A percentile compares a stretch with the other conserved stretches of the same genome.
phyloP scores from a whole-genome alignment of 2,797 vertebrate genomes.

The Sebastes wilsoni region DNA sequence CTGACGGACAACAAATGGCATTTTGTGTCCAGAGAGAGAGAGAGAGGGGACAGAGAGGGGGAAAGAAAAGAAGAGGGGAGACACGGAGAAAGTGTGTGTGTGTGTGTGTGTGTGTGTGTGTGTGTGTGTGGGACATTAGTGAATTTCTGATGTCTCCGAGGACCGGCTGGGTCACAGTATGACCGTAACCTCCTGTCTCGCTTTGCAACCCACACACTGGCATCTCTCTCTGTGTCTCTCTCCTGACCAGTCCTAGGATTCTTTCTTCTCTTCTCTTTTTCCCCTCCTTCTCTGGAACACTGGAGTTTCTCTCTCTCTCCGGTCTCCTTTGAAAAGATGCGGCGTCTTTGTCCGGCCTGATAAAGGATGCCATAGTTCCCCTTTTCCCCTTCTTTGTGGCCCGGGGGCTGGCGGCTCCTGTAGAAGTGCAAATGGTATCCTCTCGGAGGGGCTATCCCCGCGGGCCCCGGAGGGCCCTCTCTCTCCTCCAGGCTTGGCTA shows the following conservation, averaged over 20 bases:
- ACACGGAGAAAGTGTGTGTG: conserved; percentile 3
- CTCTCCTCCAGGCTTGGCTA: conserved; percentile 85
- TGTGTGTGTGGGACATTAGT: conserved; percentile 55
- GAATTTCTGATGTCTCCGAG: conserved; percentile 72
- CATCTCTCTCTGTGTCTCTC: conserved; percentile 71
- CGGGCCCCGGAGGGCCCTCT: conserved; percentile 73
- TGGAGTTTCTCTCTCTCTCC: conserved; percentile 79
- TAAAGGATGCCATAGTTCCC: conserved; percentile 85
- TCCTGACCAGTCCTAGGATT: conserved; percentile 79
- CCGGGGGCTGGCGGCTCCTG: conserved; percentile 81
- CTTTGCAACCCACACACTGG: conserved; percentile 81
- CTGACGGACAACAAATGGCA: conserved; percentile 96
- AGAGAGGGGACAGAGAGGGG: conserved; percentile 23
- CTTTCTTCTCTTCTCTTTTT: conserved; percentile 69
- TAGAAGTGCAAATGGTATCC: conserved; percentile 87
- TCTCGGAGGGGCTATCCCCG: conserved; percentile 82
- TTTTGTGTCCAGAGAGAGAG: conserved; percentile 76
- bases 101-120: not conserved
- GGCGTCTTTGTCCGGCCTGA: conserved; percentile 83
- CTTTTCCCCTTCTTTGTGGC: conserved; percentile 83
- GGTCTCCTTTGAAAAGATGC: conserved; percentile 85
- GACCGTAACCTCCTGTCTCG: conserved; percentile 76
- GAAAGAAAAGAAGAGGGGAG: conserved; percentile 55
- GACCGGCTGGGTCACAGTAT: conserved; percentile 69
- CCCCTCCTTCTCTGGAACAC: conserved; percentile 73